phyloP scores from a whole-genome alignment of 92 coral and sea anemone genomes.

The Bergia sp. region DNA sequence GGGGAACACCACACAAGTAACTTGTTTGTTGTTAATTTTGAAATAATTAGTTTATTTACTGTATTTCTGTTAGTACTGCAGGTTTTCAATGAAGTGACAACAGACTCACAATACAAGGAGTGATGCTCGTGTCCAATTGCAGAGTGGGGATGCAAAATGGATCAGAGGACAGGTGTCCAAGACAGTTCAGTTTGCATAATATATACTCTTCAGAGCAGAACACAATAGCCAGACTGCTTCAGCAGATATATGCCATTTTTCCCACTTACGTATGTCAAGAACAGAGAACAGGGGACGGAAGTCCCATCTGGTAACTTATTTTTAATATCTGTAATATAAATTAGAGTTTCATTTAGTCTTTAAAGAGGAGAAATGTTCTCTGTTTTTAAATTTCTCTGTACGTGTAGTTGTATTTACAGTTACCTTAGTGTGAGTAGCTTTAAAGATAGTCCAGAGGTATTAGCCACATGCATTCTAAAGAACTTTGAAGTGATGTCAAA shows the following conservation, averaged over 20 bases:
- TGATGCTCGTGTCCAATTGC: neutral
- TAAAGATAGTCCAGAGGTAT: neutral
- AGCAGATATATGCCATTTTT: constrained; percentile 10
- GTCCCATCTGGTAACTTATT: constrained; percentile 42
- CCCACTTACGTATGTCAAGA: constrained; percentile 18
- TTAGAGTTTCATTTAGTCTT: constrained; percentile 19
- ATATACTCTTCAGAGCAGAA: neutral
- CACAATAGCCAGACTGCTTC: neutral
- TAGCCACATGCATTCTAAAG: constrained; percentile 2
- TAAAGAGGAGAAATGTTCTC: constrained; percentile 12
- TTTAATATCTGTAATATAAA: constrained; percentile 40
- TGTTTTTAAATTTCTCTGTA: constrained; percentile 15
- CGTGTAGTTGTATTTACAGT: constrained; percentile 23
- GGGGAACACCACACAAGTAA: too few relatives aligned
- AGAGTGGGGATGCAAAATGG: neutral
- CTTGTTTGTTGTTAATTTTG: too few relatives aligned
- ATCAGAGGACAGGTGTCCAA: neutral
- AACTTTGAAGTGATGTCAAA: neutral
- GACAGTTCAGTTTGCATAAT: neutral
- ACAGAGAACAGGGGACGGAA: constrained; percentile 15
- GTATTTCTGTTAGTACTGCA: constrained; percentile 25
- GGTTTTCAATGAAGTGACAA: constrained; percentile 30
- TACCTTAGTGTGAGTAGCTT: neutral
- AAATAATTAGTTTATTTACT: neutral
- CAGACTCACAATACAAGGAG: neutral